phyloP scores from a whole-genome alignment of 2,113 vertebrate species.

The Sturnira hondurensis region DNA sequence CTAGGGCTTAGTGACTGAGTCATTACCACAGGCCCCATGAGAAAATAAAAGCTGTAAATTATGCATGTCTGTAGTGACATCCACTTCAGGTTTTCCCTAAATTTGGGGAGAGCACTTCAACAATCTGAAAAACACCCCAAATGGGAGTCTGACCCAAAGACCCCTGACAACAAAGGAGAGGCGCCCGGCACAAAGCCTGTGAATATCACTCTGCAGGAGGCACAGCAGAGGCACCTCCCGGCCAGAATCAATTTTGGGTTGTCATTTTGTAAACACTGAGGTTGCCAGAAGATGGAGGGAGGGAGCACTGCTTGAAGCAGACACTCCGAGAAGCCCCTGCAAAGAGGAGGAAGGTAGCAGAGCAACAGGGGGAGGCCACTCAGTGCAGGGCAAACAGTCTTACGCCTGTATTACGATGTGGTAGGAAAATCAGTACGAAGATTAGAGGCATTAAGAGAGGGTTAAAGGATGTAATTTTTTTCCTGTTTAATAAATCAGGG shows the following conservation, averaged over 20 bases:
- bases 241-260: not conserved
- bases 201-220: not conserved
- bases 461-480: not conserved
- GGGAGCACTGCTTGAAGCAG: not conserved
- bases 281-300: not conserved
- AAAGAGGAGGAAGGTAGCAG: not conserved
- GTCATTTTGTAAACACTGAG: not conserved
- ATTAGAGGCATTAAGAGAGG: not conserved
- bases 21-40: not conserved
- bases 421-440: not conserved
- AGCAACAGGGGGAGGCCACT: not conserved
- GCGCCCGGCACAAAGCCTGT: not conserved
- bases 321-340: not conserved
- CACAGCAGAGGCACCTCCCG: not conserved
- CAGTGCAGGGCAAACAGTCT: not conserved
- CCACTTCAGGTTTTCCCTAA: not conserved
- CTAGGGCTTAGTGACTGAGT: not conserved
- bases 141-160: not conserved
- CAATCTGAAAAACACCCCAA: not conserved
- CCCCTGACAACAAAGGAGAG: not conserved
- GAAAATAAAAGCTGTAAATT: not conserved
- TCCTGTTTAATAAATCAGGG: not conserved
- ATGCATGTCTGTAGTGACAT: not conserved
- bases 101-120: not conserved
- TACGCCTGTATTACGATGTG: not conserved